Conservation (phyloP, 2,797 vertebrate species). For the Halcyon badia region DNA sequence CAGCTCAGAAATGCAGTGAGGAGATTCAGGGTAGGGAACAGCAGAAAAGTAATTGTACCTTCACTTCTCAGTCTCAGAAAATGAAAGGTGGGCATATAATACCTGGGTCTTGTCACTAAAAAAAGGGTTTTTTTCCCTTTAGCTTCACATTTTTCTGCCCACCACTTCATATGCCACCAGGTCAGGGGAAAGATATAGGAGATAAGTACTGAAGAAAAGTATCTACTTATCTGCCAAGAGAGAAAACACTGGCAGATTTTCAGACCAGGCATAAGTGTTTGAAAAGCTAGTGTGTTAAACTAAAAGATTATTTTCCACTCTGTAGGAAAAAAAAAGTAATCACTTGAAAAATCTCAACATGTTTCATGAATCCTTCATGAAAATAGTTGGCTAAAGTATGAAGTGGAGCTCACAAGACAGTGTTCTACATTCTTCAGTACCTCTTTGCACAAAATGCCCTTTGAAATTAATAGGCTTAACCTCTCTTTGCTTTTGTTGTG, state of each 20-base stretch:
- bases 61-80: not conserved
- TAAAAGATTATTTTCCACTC: conserved; percentile 49
- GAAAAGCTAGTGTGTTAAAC: conserved; percentile 10
- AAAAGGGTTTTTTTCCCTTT: not conserved
- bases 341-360: not conserved
- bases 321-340: not conserved
- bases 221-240: not conserved
- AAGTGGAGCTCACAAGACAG: not conserved
- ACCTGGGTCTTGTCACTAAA: not conserved
- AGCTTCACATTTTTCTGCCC: not conserved
- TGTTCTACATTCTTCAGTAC: fast-evolving
- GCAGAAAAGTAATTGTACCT: not conserved
- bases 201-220: not conserved
- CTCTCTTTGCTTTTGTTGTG: not conserved
- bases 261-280: conserved; percentile 28
- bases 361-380: not conserved
- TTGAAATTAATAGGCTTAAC: not conserved
- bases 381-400: not conserved
- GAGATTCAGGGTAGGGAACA: conserved; percentile 22
- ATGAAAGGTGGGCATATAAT: not conserved
- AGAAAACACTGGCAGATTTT: conserved; percentile 22
- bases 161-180: not conserved
- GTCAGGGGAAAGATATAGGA: not conserved
- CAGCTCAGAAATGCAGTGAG: conserved; percentile 15
- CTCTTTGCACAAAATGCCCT: not conserved